Conservation (phyloP, 64 coral and sea anemone genomes). For the Anthopleura sola region DNA sequence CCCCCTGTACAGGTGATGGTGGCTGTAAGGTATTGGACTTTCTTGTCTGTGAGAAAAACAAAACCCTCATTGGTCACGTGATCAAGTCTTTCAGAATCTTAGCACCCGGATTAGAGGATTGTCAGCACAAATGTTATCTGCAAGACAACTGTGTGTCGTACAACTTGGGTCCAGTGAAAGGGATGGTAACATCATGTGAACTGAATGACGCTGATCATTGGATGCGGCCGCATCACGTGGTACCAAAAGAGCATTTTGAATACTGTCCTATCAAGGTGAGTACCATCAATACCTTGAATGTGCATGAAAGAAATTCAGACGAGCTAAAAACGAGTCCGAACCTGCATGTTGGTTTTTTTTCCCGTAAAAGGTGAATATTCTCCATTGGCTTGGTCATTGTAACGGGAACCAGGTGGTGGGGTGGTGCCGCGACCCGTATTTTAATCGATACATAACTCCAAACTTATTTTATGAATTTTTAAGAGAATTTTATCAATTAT, state of each 20-base stretch:
- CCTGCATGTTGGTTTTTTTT: no score
- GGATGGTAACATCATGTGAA: background rate
- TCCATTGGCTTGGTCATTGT: no score
- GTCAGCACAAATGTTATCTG: background rate
- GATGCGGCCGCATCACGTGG: background rate
- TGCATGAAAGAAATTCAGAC: background rate
- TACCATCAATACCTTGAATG: background rate
- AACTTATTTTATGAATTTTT: no score
- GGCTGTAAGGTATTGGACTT: background rate
- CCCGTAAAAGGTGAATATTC: no score
- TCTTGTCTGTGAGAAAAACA: background rate
- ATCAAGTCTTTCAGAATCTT: background rate
- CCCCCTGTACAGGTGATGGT: background rate
- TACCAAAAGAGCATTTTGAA: background rate
- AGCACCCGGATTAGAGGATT: background rate
- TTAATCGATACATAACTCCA: no score
- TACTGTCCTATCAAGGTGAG: conserved; percentile 1
- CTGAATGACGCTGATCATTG: no score
- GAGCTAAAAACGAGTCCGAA: no score
- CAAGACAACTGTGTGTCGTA: background rate
- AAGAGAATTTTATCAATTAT: no score
- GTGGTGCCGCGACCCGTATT: no score
- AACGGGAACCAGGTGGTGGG: no score
- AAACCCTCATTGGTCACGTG: conserved; percentile 1
- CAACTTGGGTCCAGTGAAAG: conserved; percentile 2